Base-by-base conservation (phyloP, 2,888 invertebrate species). In the Lepidonotus clava region DNA sequence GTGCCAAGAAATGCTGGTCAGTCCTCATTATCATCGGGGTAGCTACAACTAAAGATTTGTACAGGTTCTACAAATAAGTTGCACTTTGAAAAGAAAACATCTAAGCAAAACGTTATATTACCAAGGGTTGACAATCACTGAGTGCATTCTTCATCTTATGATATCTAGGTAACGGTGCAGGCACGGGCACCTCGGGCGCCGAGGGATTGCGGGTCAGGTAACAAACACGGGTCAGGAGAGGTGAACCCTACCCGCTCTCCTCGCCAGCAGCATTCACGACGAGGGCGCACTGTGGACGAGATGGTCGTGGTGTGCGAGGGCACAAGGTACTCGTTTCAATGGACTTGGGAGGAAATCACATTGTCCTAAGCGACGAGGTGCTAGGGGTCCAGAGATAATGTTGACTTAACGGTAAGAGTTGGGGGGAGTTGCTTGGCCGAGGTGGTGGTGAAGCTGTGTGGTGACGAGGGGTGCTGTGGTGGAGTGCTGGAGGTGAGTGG, bases 51-150 rank as follows among this genome's bases (percentile, higher is more conserved):
- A 18, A 61, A 61, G 28, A 28, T 61, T 61, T 61, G 61, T 61
- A 61, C 61, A 61, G 28, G 61, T n/a, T 61, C 61, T 61, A 61
- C 61, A 28, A 11, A n/a, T 61, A 28, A 28, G 28, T 28, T 11
- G 1, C 61, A 61, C 24, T 11, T 61, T 11, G 24, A 61, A 28
- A n/a, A n/a, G 56, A 56, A 56, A 56, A 5, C 56, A 8, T 18
- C 46, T 11, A 6, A 46, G 8, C 6, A 46, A 46, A 46, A 46
- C 18, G n/a, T 46, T 8, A 61, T 61, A 11, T 24, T 61, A 28
- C 61, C 61, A 61, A 1, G 28, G 61, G 61, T 61, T 61, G 61
- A 61, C 61, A 61, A 61, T 61, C 61, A 61, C 61, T 61, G 61
- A 61, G 61, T 61, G 28, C 61, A 28, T n/a, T n/a, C n/a, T n/a